A percentile compares a stretch with the other conserved stretches of the same genome.
Evolutionary conservation across 1,140 invertebrate species (phyloP).

Genomic region (Cataglyphis hispanica): DNA sequence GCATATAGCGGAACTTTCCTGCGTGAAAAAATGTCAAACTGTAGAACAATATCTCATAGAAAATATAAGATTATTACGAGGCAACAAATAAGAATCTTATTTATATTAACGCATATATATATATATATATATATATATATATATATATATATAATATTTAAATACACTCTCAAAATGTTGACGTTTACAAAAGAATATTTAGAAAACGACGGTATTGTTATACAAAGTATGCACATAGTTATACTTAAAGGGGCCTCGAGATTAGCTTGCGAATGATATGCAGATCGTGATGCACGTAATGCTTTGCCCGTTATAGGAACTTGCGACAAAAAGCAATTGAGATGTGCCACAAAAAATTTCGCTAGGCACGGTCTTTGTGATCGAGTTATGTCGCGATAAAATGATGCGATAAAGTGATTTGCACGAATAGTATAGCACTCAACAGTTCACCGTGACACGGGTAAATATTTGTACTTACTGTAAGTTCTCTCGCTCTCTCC

Average conservation of each 20-base stretch:
- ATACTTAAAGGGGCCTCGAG: not conserved
- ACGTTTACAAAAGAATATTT: not conserved
- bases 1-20: slow-evolving; percentile 24
- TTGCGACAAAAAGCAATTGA: slow-evolving; percentile 1
- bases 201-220: not conserved
- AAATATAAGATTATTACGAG: not conserved
- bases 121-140: slow-evolving; percentile 9
- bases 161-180: not conserved
- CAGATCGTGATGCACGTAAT: slow-evolving; percentile 14
- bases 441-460: slow-evolving; percentile 59
- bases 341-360: not conserved
- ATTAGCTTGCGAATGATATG: slow-evolving; percentile 36
- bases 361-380: not conserved
- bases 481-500: not conserved
- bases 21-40: not conserved
- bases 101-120: not conserved
- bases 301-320: slow-evolving; percentile 12
- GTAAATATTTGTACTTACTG: slow-evolving; percentile 65
- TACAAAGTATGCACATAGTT: not conserved
- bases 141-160: not conserved
- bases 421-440: slow-evolving; percentile 41
- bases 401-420: slow-evolving; percentile 53
- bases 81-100: not conserved
- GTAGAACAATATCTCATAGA: not conserved
- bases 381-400: slow-evolving; percentile 60